Percentiles rank a stretch among this genome's conserved stretches.
phyloP scores from a whole-genome alignment of 1,140 invertebrate genomes.

The Saccostrea glomerata region DNA sequence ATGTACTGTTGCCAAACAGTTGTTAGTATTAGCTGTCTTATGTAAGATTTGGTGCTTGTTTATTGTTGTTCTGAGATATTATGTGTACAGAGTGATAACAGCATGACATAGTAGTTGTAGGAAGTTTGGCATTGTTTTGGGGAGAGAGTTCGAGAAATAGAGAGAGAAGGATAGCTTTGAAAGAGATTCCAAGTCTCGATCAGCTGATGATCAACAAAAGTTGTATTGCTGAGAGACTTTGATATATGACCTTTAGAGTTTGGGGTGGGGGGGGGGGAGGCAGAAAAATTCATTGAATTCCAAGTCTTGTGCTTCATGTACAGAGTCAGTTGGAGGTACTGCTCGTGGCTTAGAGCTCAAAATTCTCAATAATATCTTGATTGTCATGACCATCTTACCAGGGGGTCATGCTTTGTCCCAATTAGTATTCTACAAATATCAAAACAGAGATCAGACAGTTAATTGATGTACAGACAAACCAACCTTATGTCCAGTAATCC shows the following conservation, averaged over 20 bases:
- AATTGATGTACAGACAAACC: not conserved
- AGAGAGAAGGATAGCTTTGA: not conserved
- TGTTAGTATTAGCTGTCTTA: not conserved
- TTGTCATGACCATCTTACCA: no score
- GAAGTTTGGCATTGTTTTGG: not conserved
- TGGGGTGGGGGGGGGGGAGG: not conserved
- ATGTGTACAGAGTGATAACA: slow-evolving; percentile 2
- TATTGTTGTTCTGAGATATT: not conserved
- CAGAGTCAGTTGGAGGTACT: no score
- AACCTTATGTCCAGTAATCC: not conserved
- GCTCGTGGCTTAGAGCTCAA: no score
- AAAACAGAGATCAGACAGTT: no score
- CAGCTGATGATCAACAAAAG: no score
- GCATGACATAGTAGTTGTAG: not conserved
- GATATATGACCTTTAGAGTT: no score
- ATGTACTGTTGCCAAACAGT: slow-evolving; percentile 4
- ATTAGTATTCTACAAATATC: no score
- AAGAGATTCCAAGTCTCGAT: not conserved
- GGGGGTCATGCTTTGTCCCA: no score
- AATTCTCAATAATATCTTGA: no score
- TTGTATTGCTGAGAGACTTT: no score
- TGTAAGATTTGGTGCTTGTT: slow-evolving; percentile 1
- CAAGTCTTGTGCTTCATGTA: no score
- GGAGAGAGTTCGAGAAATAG: not conserved
- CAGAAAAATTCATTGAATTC: not conserved